Evolutionary conservation across 2,113 vertebrate species (phyloP).

Genomic region (Cebidichthys violaceus): DNA sequence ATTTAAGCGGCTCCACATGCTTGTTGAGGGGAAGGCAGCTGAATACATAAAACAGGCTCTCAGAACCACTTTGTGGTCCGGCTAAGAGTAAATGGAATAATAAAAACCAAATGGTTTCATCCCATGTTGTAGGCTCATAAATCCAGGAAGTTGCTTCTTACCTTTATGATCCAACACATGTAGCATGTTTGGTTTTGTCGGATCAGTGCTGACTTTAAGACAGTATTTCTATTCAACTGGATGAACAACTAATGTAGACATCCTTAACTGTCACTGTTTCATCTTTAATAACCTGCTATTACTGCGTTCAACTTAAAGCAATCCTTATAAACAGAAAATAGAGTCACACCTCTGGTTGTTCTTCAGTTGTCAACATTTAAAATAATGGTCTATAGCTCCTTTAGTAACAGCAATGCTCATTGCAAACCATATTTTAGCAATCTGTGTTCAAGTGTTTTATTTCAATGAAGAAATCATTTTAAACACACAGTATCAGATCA

Average conservation of each 20-base stretch:
- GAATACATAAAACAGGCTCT: conserved; percentile 99
- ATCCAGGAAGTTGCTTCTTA: conserved; percentile 92
- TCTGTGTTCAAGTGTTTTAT: background rate
- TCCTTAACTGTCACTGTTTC: conserved; percentile 86
- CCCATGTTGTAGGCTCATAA: conserved; percentile 96
- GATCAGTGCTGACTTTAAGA: conserved; percentile 68
- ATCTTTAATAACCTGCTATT: conserved; percentile 18
- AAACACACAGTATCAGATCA: background rate
- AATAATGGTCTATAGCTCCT: background rate
- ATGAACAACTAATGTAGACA: conserved; percentile 88
- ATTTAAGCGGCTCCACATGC: conserved; percentile 99
- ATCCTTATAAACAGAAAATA: background rate
- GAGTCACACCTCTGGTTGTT: background rate
- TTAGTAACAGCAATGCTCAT: background rate
- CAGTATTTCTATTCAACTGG: conserved; percentile 86
- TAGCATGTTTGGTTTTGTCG: conserved; percentile 65
- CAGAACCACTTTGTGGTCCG: conserved; percentile 97
- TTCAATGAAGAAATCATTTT: background rate
- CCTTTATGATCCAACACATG: conserved; percentile 87
- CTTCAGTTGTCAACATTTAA: background rate
- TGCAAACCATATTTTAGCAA: background rate
- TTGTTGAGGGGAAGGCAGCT: conserved; percentile 98
- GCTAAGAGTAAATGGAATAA: conserved; percentile 99
- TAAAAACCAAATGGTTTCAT: conserved; percentile 99
- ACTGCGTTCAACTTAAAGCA: background rate